Base-by-base conservation (phyloP, 1,140 invertebrate genomes). In the Rhyzopertha dominica region DNA sequence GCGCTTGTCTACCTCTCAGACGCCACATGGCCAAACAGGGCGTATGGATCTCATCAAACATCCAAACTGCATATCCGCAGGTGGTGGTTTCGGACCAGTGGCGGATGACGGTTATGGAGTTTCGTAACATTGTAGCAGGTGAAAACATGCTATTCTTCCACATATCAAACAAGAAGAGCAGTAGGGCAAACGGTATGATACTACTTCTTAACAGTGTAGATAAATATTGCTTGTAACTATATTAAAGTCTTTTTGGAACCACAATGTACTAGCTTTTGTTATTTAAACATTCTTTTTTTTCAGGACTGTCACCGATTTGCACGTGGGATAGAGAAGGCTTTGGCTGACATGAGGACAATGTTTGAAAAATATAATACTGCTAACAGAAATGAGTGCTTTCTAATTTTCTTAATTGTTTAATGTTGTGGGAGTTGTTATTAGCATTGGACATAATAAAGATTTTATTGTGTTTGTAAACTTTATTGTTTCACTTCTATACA, bases 71-170 rank as follows among this genome's bases (percentile, higher is more conserved):
- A 93, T 98, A 44, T 92, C 90, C 53, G 91, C 92, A 24, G 96
- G 95, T 18, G 96, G 95, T 32, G 95, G 96, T 31, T 98, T 99
- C 74, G 95, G 95, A 1, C 95, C 95, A 2, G 96, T 93, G 4
- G 93, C 95, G 13, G 94, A 98, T 73, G 91, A 97, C 73, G 95
- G 95, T 23, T 99, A 98, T 70, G 95, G 95, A 29, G 95, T 98
- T 2, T 97, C 92, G 1, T 98, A 98, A n/a, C 64, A 96, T 98
- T 47, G 91, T 98, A 58, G 93, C 93, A 45, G 95, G 95, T 34
- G 96, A 99, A 75, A 81, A 98, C 73, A 74, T 86, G 14, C 66
- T 98, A 24, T 98, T 98, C 73, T 98, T 98, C 76, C 95, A 99
- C 68, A 87, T 99, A 57, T 98, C 94, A 7, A 91, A 88, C 64